Percentiles rank a stretch among this genome's conserved stretches.
These are phyloP conservation scores for Rafetus swinhoei DNA, from an alignment of 2,113 vertebrate genomes.

Conservation along the genomic window DNA sequence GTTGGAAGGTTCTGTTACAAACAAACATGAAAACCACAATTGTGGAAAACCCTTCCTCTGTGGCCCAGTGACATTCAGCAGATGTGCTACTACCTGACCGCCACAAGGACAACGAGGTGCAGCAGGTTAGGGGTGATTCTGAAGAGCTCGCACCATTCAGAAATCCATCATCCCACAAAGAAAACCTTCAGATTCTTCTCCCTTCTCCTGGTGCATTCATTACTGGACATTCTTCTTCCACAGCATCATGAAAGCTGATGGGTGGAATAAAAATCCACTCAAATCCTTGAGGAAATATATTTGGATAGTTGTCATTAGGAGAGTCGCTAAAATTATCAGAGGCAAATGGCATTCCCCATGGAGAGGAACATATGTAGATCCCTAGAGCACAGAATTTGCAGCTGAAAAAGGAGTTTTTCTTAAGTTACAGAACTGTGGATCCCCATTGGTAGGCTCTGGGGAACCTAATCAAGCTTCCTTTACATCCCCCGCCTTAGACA, in stretches of 20 bases:
- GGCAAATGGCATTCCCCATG: background rate
- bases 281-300: background rate
- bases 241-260: background rate
- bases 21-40: background rate
- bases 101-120: accelerated
- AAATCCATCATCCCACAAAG: background rate
- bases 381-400: background rate
- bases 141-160: background rate
- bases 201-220: background rate
- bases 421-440: background rate
- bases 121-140: background rate
- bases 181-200: background rate
- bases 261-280: accelerated
- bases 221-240: background rate
- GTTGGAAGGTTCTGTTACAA: background rate
- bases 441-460: background rate
- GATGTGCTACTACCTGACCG: background rate
- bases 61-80: accelerated
- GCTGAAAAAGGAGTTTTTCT: background rate
- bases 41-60: background rate
- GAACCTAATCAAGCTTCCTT: background rate
- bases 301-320: background rate
- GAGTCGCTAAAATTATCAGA: too few relatives aligned
- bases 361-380: background rate
- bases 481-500: background rate